Evolutionary conservation across 2,888 invertebrate species (phyloP), one percentile per base, ranked within the genome.

Genomic region (Phengaris alcon): DNA sequence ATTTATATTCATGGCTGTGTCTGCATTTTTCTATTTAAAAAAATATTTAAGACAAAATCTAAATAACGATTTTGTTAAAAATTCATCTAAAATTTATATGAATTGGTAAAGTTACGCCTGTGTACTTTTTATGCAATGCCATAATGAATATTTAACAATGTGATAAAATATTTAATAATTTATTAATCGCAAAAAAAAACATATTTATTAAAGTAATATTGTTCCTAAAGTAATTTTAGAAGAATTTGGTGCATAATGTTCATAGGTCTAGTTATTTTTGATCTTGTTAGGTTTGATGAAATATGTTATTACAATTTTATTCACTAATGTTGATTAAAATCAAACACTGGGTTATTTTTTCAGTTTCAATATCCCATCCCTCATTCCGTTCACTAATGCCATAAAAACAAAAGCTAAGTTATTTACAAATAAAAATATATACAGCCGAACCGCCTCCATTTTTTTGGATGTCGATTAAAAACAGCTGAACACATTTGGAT

Each of bases 231-330:
- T 51, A 70, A 54, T 54, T 54, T 59, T 73, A 59, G 57, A 73
- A 15, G 15, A 46, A 22, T 55, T 73, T 59, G 46, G 59, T 54
- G 55, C 75, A 75, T 75, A 72, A 44, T 44, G 22, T 59, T 51
- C 44, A 48, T 22, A 72, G 72, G 15, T 46, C 54, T 68, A 75
- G 75, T 73, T 75, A 52, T 72, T 22, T 22, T 22, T 22, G 22
- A 22, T 22, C 22, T 22, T 22, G 1, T 22, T 22, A 22, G 46
- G 64, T 46, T 59, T 51, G 74, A 46, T 54, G 0, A 22, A 22
- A 68, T 44, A 64, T 57, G 75, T 75, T 75, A 78, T 77, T 74
- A 78, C 78, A 52, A 77, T 52, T 74, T 72, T 52, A 72, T 54
- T 70, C 48, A 70, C 48, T 70, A 51, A 51, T 54, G 72, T 72